phyloP scores from a whole-genome alignment of 2,797 vertebrate genomes.

The Pangasius mekongensis region DNA sequence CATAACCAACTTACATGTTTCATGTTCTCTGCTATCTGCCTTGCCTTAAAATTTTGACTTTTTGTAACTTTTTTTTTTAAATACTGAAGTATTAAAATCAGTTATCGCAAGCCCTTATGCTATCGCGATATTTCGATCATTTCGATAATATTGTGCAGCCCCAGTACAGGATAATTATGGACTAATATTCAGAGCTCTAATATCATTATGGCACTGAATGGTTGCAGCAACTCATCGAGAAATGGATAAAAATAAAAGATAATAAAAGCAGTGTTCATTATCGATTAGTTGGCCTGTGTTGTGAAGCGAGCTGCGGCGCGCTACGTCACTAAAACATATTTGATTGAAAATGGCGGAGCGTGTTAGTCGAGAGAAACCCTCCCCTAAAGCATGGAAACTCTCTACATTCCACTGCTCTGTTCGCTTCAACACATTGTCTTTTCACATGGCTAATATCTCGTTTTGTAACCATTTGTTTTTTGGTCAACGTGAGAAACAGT shows the following conservation, averaged over 20 bases:
- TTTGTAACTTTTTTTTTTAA: no score
- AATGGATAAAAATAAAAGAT: not conserved
- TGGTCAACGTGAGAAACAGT: not conserved
- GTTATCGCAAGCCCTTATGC: no score
- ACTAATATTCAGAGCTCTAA: not conserved
- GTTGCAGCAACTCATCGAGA: not conserved
- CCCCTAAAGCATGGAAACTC: not conserved
- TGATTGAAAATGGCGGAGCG: not conserved
- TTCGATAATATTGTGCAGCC: no score
- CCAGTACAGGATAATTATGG: not conserved
- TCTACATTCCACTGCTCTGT: not conserved
- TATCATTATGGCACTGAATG: not conserved
- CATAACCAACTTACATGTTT: no score
- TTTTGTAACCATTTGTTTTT: not conserved
- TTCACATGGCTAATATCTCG: not conserved
- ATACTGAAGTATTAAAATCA: no score
- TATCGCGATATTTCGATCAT: no score
- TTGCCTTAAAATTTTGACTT: no score
- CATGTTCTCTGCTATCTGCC: no score
- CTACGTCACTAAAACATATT: not conserved
- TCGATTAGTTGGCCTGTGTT: not conserved
- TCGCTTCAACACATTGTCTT: not conserved
- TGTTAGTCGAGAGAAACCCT: not conserved
- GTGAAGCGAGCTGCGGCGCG: not conserved
- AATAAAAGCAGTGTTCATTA: not conserved